Base-by-base conservation (phyloP, 2,797 vertebrate species). In the Paguma larvata region DNA sequence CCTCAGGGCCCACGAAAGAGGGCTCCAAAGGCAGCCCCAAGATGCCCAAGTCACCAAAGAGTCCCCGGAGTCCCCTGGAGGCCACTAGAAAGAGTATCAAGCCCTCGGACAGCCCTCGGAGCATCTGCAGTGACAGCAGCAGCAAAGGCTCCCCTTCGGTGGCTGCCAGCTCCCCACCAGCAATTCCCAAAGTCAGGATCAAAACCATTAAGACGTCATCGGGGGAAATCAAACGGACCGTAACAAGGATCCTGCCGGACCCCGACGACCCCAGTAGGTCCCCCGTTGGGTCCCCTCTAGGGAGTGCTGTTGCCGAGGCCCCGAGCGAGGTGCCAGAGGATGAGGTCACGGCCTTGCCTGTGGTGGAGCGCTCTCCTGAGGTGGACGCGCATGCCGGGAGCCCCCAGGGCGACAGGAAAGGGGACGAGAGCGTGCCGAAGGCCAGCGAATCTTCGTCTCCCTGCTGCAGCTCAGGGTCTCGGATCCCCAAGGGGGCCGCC, bases 131-230 rank as follows among this genome's bases (percentile, higher is more conserved):
- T 0, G 99, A 99, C 80, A 99, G 99, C 96, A 99, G 99, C 48
- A 99, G 99, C 95, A 99, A 99, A 97, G 99, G 99, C 27, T 99
- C 99, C 67, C 99, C 99, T 19, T 99, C 99, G 6, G 98, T 99
- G 97, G 98, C 99, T 32, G 98, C 99, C 0, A 98, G 99, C 83
- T 99, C 99, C 27, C 99, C 99, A 0, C 99, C 99, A 80, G 99
- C 99, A 14, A 99, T 99, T 97, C 99, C 99, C 93, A 99, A 99
- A 98, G 99, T 99, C 91, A 99, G 99, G 96, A 99, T 99, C 97
- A 99, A 99, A 98, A 99, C 99, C 88, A 99, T 99, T 96, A 99
- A 99, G 98, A 99, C 99, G 0, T 99, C 99, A 21, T 99, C 99
- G 0, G 99, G 99, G 87, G 99, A 99, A 97, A 99, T 99, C 97